Conservation (phyloP, 1,140 invertebrate genomes). For the Procambarus clarkii region DNA sequence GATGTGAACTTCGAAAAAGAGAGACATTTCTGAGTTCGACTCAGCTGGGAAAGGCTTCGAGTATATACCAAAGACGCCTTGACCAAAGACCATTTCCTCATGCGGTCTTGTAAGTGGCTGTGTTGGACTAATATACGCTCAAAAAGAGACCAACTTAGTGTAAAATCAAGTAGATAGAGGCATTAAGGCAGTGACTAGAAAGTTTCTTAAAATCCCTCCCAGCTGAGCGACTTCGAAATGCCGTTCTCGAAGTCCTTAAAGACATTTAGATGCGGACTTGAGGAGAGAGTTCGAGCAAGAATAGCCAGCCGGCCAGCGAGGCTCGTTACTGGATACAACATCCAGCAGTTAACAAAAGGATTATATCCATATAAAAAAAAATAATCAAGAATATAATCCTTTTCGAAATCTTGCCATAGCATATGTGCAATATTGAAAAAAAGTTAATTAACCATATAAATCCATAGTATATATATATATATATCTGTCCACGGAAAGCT, state of each 20-base stretch:
- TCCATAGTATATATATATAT: neutral
- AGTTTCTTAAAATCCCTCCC: neutral
- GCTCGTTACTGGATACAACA: neutral
- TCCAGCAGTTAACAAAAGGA: neutral
- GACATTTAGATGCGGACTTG: neutral
- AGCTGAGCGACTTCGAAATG: neutral
- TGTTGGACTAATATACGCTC: neutral
- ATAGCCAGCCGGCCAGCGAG: slow-evolving; percentile 1
- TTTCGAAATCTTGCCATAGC: neutral
- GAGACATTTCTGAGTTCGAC: neutral
- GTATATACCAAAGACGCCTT: neutral
- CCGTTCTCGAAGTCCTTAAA: neutral
- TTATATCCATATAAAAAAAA: neutral
- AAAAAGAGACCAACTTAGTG: too few species aligned
- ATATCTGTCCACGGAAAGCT: neutral
- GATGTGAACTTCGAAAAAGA: neutral
- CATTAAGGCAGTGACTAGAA: neutral
- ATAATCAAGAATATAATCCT: neutral
- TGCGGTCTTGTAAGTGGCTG: neutral
- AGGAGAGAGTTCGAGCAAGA: neutral
- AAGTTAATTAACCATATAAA: neutral
- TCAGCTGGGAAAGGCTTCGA: neutral
- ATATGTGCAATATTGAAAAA: neutral
- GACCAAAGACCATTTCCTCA: neutral
- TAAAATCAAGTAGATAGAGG: too few species aligned